Evolutionary conservation across 2,797 vertebrate species (phyloP), one percentile per base, ranked within the genome.

Genomic region (Apogon talboti): DNA sequence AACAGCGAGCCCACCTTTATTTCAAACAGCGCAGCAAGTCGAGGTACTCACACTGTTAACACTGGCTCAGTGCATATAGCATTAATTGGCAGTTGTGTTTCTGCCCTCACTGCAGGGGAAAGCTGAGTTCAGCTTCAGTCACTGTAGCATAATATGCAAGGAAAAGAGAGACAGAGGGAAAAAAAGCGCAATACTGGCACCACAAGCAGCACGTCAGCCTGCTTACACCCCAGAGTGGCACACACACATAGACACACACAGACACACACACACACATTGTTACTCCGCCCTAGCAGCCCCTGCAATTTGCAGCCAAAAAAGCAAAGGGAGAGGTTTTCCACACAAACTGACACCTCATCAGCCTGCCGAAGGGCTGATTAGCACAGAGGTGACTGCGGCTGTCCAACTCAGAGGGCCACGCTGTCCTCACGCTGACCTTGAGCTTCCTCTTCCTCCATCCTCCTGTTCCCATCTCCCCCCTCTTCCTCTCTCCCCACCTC

Each of bases 331-430:
- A 83, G 81, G 82, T 82, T 84, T 71, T 87, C 30, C 55, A 67
- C 64, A 77, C 56, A 63, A 80, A 73, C 83, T 88, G 91, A 89
- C 89, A 89, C 85, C 85, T 90, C 89, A 89, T 91, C 88, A 89
- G 85, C 79, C 79, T 85, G 81, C 79, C 81, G 66, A 87, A 75
- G 84, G 86, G 85, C 88, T 89, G 90, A 92, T 92, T 85, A 91
- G 87, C 86, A 83, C 88, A 86, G 89, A 89, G 91, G 91, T 90
- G 88, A 91, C 87, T 89, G 89, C 82, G 81, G 88, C 88, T 85
- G 82, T 84, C 84, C 84, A 81, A 82, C 83, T 74, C 76, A 1
- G 76, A 83, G 72, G 88, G 86, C 87, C 70, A 77, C 59, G 16
- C 81, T 86, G 90, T 91, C 92, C 92, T 91, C 85, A 71, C 14